Conservation (phyloP, 1,140 invertebrate species). For the Parapsyche elsis region DNA sequence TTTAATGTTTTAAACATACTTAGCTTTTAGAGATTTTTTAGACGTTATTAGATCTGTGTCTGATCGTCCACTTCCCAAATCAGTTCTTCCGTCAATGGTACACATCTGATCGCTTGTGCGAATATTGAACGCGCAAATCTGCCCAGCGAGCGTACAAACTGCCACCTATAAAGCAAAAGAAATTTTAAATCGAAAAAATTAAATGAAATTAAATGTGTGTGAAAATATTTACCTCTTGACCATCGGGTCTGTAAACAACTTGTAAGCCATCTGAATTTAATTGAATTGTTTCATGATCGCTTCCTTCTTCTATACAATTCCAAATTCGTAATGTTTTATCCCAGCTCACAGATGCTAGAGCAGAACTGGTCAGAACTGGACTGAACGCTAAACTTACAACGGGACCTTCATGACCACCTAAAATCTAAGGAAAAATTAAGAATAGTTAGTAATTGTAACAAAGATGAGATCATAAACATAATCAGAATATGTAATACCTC, state of each 20-base stretch:
- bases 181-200: background rate
- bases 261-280: constrained; percentile 85
- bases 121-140: constrained; percentile 87
- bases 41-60: constrained; percentile 90
- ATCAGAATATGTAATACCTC: constrained; percentile 71
- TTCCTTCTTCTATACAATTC: constrained; percentile 85
- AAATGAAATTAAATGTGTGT: constrained; percentile 15
- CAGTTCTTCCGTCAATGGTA: constrained; percentile 88
- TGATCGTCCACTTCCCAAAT: constrained; percentile 85
- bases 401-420: constrained; percentile 93
- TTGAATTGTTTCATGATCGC: constrained; percentile 84
- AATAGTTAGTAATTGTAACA: background rate
- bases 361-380: constrained; percentile 76
- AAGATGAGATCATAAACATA: constrained; percentile 37
- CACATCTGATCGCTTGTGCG: constrained; percentile 77
- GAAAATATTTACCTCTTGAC: constrained; percentile 73
- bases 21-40: constrained; percentile 83
- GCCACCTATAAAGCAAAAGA: constrained; percentile 71
- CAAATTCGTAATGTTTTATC: constrained; percentile 93
- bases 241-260: constrained; percentile 88
- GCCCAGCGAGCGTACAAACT: constrained; percentile 89
- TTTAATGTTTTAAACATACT: no score
- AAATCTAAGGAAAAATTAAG: constrained; percentile 69
- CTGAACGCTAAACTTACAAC: constrained; percentile 86
- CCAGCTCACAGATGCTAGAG: constrained; percentile 91